Percentiles rank a stretch among this genome's conserved stretches.
phyloP scores from a whole-genome alignment of 2,888 invertebrate genomes.

The Morpho helenor region DNA sequence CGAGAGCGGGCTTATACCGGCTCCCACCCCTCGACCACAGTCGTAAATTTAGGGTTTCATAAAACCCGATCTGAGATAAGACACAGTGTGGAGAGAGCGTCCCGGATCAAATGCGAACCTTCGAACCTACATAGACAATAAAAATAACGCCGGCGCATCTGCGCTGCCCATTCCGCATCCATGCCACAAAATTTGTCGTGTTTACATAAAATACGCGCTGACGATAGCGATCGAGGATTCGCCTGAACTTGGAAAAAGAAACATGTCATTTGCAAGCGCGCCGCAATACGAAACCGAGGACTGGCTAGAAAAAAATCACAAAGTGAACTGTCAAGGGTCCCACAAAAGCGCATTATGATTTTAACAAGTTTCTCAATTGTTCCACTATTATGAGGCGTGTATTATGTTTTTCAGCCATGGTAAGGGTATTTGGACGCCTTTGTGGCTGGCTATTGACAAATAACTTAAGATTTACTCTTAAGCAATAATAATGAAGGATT shows the following conservation, averaged over 20 bases:
- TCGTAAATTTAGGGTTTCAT: conserved; percentile 80
- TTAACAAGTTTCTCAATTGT: conserved; percentile 76
- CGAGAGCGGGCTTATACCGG: conserved; percentile 69
- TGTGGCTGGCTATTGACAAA: conserved; percentile 78
- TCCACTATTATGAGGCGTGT: conserved; percentile 73
- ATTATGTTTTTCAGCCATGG: conserved; percentile 71
- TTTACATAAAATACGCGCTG: conserved; percentile 72
- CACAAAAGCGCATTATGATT: conserved; percentile 76
- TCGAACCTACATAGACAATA: conserved; percentile 66
- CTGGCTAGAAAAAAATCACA: conserved; percentile 42
- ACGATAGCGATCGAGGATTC: conserved; percentile 69
- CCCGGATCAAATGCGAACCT: conserved; percentile 76
- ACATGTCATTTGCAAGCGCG: conserved; percentile 57
- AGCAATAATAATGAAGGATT: conserved; percentile 74
- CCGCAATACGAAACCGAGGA: conserved; percentile 55
- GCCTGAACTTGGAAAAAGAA: conserved; percentile 54
- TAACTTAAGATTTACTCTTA: conserved; percentile 71
- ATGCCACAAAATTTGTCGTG: conserved; percentile 70
- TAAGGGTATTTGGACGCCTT: conserved; percentile 75
- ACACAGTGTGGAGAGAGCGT: conserved; percentile 72
- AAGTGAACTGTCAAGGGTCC: conserved; percentile 64
- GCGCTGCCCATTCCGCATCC: conserved; percentile 60
- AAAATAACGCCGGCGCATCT: conserved; percentile 75
- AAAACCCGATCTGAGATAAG: conserved; percentile 79
- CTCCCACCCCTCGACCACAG: conserved; percentile 72